These are phyloP conservation scores for Furnarius figulus DNA, from an alignment of 2,113 vertebrate species.

Conservation along the genomic window DNA sequence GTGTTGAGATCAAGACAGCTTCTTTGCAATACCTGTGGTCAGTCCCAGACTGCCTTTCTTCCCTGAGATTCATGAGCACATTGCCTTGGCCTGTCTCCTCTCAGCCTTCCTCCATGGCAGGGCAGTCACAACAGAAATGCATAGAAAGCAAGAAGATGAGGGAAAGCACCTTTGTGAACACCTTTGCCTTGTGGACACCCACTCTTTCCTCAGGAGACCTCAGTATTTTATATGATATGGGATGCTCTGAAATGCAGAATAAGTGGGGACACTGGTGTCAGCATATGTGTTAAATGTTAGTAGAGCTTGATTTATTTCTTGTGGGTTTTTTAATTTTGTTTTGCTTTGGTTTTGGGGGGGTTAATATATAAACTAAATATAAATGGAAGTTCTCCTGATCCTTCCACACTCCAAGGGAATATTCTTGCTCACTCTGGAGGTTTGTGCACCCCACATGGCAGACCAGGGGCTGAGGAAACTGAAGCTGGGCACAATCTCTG, in stretches of 20 bases:
- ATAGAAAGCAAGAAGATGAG: rapidly evolving
- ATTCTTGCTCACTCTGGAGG: neutral
- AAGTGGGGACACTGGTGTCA: neutral
- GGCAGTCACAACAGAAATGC: neutral
- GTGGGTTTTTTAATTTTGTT: neutral
- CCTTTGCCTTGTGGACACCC: no score
- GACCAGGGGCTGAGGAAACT: neutral
- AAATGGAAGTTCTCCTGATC: neutral
- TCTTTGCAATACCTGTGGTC: neutral
- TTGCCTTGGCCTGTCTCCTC: neutral
- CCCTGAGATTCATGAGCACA: rapidly evolving
- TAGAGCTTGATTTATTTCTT: neutral
- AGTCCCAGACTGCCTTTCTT: neutral
- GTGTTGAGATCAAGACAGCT: neutral
- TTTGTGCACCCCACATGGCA: rapidly evolving
- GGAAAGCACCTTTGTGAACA: neutral
- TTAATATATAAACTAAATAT: neutral
- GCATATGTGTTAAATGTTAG: neutral
- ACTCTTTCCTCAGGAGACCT: neutral
- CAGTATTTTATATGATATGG: rapidly evolving
- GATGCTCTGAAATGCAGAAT: rapidly evolving
- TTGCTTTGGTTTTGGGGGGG: no score
- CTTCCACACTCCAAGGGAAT: neutral
- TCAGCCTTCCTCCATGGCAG: neutral
- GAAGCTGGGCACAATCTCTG: neutral